Percentiles rank a stretch among this genome's conserved stretches.
Conservation (phyloP, 2,888 invertebrate genomes). For the Ditula angustiorana region DNA sequence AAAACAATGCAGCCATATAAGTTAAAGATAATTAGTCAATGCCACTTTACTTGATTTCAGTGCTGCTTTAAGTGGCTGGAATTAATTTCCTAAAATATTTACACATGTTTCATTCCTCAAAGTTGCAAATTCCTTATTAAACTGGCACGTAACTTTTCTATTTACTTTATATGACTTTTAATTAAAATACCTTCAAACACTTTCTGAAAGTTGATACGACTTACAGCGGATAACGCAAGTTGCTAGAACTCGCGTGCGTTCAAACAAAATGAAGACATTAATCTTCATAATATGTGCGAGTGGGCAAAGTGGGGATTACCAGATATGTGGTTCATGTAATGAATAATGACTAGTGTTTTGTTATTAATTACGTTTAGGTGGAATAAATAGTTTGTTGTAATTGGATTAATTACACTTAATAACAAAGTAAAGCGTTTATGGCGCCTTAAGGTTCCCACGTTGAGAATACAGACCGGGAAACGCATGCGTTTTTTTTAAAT, state of each 20-base stretch:
- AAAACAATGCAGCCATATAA: too few relatives aligned
- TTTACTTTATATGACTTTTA: slow-evolving; percentile 36
- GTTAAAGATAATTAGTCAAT: too few relatives aligned
- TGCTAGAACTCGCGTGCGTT: slow-evolving; percentile 2
- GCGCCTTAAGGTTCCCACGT: too few relatives aligned
- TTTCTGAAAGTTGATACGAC: slow-evolving; percentile 15
- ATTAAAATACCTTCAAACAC: slow-evolving; percentile 36
- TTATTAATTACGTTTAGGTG: not conserved
- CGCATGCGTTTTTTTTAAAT: too few relatives aligned
- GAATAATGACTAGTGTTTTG: slow-evolving; percentile 7
- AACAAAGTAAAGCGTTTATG: not conserved
- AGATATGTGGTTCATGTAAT: not conserved
- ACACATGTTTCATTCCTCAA: slow-evolving; percentile 19
- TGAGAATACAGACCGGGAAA: too few relatives aligned
- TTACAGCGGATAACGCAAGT: slow-evolving; percentile 6
- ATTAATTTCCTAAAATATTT: slow-evolving; percentile 29
- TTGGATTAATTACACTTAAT: not conserved
- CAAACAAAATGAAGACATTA: slow-evolving; percentile 34
- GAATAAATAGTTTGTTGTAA: not conserved
- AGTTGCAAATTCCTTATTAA: slow-evolving; percentile 32
- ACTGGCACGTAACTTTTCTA: slow-evolving; percentile 29
- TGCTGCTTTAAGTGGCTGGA: not conserved
- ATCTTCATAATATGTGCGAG: slow-evolving; percentile 31
- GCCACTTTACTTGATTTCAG: not conserved
- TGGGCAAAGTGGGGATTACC: slow-evolving; percentile 19